Conservation (phyloP, 2,888 invertebrate genomes). For the Dasypolia templi region DNA sequence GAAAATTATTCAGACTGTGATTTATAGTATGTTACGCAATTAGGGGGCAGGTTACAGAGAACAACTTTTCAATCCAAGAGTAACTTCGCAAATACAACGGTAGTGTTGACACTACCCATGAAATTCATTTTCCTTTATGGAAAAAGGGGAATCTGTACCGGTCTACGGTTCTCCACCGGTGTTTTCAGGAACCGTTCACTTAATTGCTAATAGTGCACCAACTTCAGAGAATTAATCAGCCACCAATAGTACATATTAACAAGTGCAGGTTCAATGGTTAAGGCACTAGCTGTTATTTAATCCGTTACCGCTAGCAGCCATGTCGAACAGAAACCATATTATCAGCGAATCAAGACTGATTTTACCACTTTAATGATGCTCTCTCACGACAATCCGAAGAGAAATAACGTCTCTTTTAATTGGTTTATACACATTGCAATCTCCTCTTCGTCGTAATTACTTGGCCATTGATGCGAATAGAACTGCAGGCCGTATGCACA, state of each 20-base stretch:
- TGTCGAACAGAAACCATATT: no score
- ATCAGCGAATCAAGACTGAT: constrained; percentile 9
- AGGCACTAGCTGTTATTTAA: background rate
- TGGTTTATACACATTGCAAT: constrained; percentile 16
- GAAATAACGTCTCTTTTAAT: constrained; percentile 43
- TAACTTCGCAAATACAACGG: background rate
- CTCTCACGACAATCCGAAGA: constrained; percentile 12
- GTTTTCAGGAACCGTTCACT: background rate
- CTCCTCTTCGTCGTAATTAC: constrained; percentile 15
- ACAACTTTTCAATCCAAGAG: background rate
- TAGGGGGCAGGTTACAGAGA: no score
- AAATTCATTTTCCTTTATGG: background rate
- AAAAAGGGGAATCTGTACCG: background rate
- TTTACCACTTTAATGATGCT: constrained; percentile 31
- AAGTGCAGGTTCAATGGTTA: constrained; percentile 6
- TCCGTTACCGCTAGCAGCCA: background rate
- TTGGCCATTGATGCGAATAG: constrained; percentile 7
- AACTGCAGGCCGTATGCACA: background rate
- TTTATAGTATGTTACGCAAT: no score
- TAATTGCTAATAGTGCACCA: background rate
- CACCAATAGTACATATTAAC: background rate
- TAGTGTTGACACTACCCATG: no score
- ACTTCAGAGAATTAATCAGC: background rate
- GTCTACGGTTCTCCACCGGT: background rate
- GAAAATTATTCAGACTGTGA: no score